Evolutionary conservation across 1,140 invertebrate genomes (phyloP).

Genomic region (Anagrus nilaparvatae): DNA sequence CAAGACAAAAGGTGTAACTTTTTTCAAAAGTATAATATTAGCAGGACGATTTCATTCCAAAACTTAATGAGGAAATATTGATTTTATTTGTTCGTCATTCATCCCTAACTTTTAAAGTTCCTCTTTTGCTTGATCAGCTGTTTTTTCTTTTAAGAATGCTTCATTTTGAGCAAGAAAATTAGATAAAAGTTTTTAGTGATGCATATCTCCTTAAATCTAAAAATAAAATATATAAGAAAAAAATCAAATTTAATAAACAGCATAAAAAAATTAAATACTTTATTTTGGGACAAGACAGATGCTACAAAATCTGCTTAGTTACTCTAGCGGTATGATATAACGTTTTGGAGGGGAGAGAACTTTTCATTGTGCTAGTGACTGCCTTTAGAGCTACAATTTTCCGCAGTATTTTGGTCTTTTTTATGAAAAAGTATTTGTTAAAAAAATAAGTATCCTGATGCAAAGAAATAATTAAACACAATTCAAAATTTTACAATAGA

Average conservation of each 20-base stretch:
- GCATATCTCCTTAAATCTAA: slow-evolving; percentile 40
- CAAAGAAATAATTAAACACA: too few species aligned
- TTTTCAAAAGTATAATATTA: slow-evolving; percentile 92
- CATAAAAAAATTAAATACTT: slow-evolving; percentile 57
- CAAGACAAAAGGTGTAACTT: slow-evolving; percentile 87
- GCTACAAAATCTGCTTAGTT: slow-evolving; percentile 96
- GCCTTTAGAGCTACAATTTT: too few species aligned
- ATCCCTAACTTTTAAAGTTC: slow-evolving; percentile 68
- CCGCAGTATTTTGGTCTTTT: too few species aligned
- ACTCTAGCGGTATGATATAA: too few species aligned
- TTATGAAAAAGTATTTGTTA: too few species aligned
- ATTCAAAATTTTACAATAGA: too few species aligned
- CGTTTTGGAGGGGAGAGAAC: too few species aligned
- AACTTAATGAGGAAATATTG: slow-evolving; percentile 90
- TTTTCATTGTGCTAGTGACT: too few species aligned
- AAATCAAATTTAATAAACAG: not conserved
- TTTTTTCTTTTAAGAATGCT: slow-evolving; percentile 89
- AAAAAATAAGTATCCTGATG: too few species aligned
- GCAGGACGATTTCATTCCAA: slow-evolving; percentile 96
- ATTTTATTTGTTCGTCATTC: slow-evolving; percentile 58
- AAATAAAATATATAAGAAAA: slow-evolving; percentile 3
- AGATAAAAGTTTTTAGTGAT: slow-evolving; percentile 84
- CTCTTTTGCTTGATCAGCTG: slow-evolving; percentile 58
- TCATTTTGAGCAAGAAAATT: slow-evolving; percentile 99
- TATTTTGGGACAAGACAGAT: slow-evolving; percentile 87